Evolutionary conservation across 2,888 invertebrate genomes (phyloP), one percentile per base, ranked within the genome.

Genomic region (Oscheius sp.): DNA sequence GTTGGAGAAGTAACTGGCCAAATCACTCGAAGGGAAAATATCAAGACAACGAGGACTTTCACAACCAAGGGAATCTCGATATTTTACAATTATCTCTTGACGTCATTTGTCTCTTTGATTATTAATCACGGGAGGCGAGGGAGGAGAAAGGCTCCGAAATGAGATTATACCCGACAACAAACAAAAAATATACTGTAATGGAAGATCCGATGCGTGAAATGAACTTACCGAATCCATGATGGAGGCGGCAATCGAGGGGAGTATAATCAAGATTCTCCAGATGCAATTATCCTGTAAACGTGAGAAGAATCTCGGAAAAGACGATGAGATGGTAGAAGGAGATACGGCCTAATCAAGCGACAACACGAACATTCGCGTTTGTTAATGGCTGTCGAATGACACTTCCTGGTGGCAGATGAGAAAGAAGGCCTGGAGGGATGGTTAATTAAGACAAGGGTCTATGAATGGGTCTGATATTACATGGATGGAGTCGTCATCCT

Each of bases 21-120:
- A 59, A 59, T 59, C 59, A 44, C 12, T 22, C 44, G 26, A 59
- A 41, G 20, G n/a, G 56, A 59, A 59, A 59, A 59, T 59, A 59
- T 41, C 59, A 44, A 44, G 54, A 14, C 28, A 41, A 41, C 41
- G 41, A 41, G n/a, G 41, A 6, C n/a, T n/a, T n/a, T n/a, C n/a
- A n/a, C n/a, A n/a, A n/a, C n/a, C n/a, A n/a, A n/a, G n/a, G n/a
- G n/a, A n/a, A n/a, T n/a, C n/a, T n/a, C n/a, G n/a, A n/a, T n/a
- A n/a, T 14, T 14, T 36, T 36, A 36, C 36, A 36, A 36, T 36
- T 36, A 36, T 36, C 14, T 2, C 47, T 12, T 47, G 22, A 47
- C 47, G 47, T 47, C 47, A 47, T 47, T 14, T 44, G 22, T 47
- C 12, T 44, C 45, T 44, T 20, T 36, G 41, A 41, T 41, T 41